phyloP scores from a whole-genome alignment of 2,113 vertebrate species.

The Leuciscus idus region DNA sequence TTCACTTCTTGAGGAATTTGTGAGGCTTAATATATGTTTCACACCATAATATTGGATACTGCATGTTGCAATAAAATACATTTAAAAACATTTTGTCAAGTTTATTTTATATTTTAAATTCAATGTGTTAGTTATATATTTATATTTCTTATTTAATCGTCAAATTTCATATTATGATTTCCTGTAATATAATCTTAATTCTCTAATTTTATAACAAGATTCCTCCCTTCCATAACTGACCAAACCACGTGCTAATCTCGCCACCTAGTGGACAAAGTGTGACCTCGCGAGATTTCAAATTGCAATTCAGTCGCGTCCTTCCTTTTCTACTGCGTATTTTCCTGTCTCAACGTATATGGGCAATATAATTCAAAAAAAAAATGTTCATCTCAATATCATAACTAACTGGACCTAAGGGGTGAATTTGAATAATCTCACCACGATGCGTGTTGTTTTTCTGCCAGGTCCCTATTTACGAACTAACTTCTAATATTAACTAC shows the following conservation, averaged over 20 bases:
- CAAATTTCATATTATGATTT: neutral
- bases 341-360: neutral
- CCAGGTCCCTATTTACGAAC: neutral
- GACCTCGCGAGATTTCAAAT: neutral
- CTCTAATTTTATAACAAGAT: neutral
- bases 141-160: neutral
- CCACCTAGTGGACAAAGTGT: slow-evolving; percentile 37
- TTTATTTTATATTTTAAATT: neutral
- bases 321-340: neutral
- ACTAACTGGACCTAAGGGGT: neutral
- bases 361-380: neutral
- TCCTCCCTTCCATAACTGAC: neutral
- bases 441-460: neutral
- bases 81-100: neutral
- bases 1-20: neutral
- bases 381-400: neutral
- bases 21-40: neutral
- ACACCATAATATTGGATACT: neutral
- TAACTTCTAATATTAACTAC: neutral
- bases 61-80: neutral
- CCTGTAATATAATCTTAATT: neutral
- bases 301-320: neutral
- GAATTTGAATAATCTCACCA: neutral
- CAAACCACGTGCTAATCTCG: slow-evolving; percentile 6
- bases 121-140: neutral